Evolutionary conservation across 2,888 invertebrate species (phyloP), one percentile per base, ranked within the genome.

Genomic region (Cephus runcator): DNA sequence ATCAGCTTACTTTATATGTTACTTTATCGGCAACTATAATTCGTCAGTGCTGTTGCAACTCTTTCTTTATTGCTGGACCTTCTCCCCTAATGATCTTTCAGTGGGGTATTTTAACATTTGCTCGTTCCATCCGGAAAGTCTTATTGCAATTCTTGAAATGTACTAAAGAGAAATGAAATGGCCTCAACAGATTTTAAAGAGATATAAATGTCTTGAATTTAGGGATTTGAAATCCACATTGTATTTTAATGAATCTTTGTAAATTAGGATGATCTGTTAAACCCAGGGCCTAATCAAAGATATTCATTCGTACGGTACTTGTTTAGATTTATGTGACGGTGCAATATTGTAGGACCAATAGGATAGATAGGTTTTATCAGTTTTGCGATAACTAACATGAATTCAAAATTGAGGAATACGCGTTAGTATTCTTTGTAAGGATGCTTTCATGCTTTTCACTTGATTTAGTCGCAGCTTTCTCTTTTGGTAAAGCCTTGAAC

Each of bases 1-100:
- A 86, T 86, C 86, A 82, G 81, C 80, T 75, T 79, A 40, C 80
- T 86, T 84, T 87, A 87, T 87, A 85, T 81, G 81, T 81, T 78
- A 71, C 69, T 77, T 83, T 82, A 82, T 83, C 82, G 81, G 76
- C 79, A 68, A 76, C 77, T 81, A 81, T 82, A 81, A 85, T 84
- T 83, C 75, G 76, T 76, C 69, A 36, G 40, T 71, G 71, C 71
- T 71, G 71, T 23, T 56, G 56, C 23, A 56, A 56, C 56, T 56
- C 23, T 23, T 23, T 23, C 56, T 1, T 1, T 23, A 56, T 56
- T 56, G 23, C 23, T 56, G 56, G 9, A 9, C 9, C 23, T 56
- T 56, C 23, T 23, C 56, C 23, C 23, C 23, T 56, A 9, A 23
- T 23, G 23, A 23, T 23, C 56, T 56, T 56, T 23, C 9, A 9